phyloP scores from a whole-genome alignment of 2,797 vertebrate genomes.

The Gobionotothen gibberifrons region DNA sequence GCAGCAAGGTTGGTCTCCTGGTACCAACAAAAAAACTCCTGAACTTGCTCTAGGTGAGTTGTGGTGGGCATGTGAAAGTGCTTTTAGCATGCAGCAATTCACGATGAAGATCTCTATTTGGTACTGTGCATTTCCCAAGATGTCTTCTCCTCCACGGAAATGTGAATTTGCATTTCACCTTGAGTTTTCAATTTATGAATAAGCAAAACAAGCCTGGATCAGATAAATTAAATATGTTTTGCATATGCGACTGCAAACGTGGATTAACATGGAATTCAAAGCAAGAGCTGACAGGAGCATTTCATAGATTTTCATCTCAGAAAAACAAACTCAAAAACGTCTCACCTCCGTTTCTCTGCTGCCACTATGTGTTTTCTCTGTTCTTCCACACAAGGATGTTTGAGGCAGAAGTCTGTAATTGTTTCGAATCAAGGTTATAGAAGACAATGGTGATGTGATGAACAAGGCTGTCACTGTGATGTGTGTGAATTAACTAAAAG shows the following conservation, averaged over 20 bases:
- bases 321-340: conserved; percentile 26
- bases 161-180: conserved; percentile 11
- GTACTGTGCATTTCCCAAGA: background rate
- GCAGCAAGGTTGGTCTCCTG: conserved; percentile 56
- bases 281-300: conserved; percentile 15
- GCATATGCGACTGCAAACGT: background rate
- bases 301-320: conserved; percentile 36
- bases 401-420: background rate
- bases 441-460: conserved; percentile 1
- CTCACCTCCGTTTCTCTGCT: conserved; percentile 29
- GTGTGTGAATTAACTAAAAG: background rate
- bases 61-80: conserved; percentile 27
- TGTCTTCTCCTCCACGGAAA: background rate
- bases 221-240: background rate
- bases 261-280: background rate
- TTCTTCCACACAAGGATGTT: background rate
- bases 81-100: conserved; percentile 1
- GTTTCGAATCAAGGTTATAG: conserved; percentile 17
- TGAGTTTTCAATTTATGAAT: conserved; percentile 5
- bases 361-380: conserved; percentile 3
- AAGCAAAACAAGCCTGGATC: background rate
- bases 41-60: conserved; percentile 52
- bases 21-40: conserved; percentile 31
- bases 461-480: conserved; percentile 16
- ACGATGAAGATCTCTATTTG: background rate